A percentile compares a stretch with the other conserved stretches of the same genome.
Evolutionary conservation across 2,797 vertebrate species (phyloP).

Genomic region (Chelon auratus): DNA sequence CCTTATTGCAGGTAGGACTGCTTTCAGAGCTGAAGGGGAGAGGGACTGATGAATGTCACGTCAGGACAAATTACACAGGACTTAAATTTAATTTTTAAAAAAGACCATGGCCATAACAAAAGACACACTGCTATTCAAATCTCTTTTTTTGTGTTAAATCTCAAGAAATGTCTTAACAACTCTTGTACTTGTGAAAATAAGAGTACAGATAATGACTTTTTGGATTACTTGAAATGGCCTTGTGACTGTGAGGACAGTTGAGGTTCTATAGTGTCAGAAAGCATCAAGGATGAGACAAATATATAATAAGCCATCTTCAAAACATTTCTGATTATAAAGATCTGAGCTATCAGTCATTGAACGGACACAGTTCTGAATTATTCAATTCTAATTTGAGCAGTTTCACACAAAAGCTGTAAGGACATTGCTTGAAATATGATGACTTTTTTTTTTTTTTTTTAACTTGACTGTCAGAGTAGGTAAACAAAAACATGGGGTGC

Average conservation of each 20-base stretch:
- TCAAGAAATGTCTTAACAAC: conserved; percentile 16
- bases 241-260: conserved; percentile 1
- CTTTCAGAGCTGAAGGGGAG: conserved; percentile 35
- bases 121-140: conserved; percentile 45
- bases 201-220: conserved; percentile 9
- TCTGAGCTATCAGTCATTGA: not conserved
- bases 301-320: conserved; percentile 7
- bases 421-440: conserved; percentile 18
- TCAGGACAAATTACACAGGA: conserved; percentile 61
- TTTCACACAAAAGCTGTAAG: conserved; percentile 23
- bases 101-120: conserved; percentile 30
- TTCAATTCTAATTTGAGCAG: conserved; percentile 24
- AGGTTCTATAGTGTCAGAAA: not conserved
- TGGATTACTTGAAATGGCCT: conserved; percentile 2
- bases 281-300: conserved; percentile 10
- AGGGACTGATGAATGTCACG: conserved; percentile 57
- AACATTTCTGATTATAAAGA: conserved; percentile 1
- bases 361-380: not conserved
- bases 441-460: not conserved
- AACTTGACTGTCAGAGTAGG: conserved; percentile 53
- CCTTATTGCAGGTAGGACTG: conserved; percentile 27
- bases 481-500: conserved; percentile 65
- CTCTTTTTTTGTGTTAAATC: conserved; percentile 25
- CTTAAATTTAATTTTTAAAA: conserved; percentile 47
- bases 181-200: not conserved